Percentiles rank a stretch among this genome's conserved stretches.
Evolutionary conservation across 2,113 vertebrate species (phyloP).

Genomic region (zebrafish (Danio rerio)): DNA sequence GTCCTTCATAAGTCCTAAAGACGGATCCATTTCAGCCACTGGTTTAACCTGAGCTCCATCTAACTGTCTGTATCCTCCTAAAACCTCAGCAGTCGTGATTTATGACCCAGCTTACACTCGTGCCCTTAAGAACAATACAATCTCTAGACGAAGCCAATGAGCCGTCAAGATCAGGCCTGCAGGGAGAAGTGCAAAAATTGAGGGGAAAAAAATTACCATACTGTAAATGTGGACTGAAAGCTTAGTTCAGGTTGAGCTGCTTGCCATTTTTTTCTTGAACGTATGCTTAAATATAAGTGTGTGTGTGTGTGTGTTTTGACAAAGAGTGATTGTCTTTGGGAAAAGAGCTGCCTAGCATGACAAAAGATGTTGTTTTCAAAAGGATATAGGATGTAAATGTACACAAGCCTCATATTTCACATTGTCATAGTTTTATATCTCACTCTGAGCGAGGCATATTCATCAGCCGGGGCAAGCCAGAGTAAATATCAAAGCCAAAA

Average conservation of each 20-base stretch:
- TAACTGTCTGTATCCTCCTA: constrained; percentile 3
- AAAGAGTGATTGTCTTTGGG: constrained; percentile 9
- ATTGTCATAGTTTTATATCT: constrained; percentile 23
- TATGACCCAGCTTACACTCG: constrained; percentile 24
- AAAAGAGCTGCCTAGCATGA: constrained; percentile 17
- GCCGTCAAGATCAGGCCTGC: background rate
- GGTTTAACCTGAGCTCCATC: background rate
- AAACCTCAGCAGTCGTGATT: constrained; percentile 22
- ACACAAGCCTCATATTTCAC: constrained; percentile 36
- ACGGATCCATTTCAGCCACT: constrained; percentile 17
- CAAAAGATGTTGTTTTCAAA: constrained; percentile 25
- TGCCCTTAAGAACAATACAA: constrained; percentile 41
- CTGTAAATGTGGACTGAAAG: constrained; percentile 36
- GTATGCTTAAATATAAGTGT: background rate
- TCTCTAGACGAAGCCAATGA: constrained; percentile 27
- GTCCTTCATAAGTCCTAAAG: constrained; percentile 41
- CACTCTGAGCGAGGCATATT: constrained; percentile 21
- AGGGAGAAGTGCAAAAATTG: background rate
- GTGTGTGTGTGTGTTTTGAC: background rate
- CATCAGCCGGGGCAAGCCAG: background rate
- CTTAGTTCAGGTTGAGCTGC: constrained; percentile 20
- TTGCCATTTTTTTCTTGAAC: background rate
- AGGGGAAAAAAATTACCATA: constrained; percentile 13
- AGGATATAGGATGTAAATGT: constrained; percentile 21
- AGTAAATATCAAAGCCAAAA: background rate